Conservation (phyloP, 2,797 vertebrate genomes). For the Protonibea diacanthus region DNA sequence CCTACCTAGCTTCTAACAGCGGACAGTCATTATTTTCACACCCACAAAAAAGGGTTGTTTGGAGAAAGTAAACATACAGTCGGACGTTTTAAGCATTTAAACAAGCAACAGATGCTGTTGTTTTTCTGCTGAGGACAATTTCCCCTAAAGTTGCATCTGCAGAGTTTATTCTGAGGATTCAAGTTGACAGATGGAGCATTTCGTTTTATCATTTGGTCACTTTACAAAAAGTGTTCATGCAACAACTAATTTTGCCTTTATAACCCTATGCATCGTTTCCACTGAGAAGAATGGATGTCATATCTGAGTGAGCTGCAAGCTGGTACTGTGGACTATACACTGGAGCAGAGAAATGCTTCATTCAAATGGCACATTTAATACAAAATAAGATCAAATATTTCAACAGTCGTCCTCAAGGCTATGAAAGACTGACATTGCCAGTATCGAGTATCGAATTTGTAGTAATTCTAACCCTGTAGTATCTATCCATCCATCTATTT, state of each 20-base stretch:
- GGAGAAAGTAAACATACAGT: background rate
- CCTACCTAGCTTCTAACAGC: background rate
- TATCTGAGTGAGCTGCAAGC: background rate
- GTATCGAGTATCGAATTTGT: background rate
- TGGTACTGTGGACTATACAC: background rate
- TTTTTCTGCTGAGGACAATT: slow-evolving; percentile 5
- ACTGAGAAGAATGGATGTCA: background rate
- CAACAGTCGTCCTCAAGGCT: background rate
- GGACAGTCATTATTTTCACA: slow-evolving; percentile 1
- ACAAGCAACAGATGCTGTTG: background rate
- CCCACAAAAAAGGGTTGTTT: background rate
- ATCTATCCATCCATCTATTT: background rate
- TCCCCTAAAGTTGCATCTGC: background rate
- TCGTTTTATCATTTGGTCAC: background rate
- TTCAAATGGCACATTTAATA: background rate
- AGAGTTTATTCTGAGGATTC: background rate
- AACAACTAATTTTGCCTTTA: background rate
- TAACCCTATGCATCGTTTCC: background rate
- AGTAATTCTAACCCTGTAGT: background rate
- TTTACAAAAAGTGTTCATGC: background rate
- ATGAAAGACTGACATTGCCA: background rate
- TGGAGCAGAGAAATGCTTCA: background rate
- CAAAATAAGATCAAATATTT: background rate
- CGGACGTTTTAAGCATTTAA: background rate
- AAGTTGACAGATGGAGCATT: background rate